Evolutionary conservation across 2,888 invertebrate species (phyloP).

Genomic region (Protophormia terraenovae): DNA sequence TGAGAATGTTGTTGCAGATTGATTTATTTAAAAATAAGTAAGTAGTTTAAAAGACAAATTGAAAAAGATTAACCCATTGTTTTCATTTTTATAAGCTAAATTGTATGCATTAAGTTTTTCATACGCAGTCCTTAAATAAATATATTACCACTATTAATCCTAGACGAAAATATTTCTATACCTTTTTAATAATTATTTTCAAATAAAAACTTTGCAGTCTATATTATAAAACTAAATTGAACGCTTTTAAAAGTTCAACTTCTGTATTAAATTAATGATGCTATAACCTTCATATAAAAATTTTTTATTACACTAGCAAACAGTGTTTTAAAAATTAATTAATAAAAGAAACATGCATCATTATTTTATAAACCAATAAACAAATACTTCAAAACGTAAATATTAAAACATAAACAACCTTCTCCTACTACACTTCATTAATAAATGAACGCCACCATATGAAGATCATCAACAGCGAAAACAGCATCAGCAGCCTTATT

Average conservation of each 20-base stretch:
- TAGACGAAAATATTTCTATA: no score
- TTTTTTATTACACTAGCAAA: conserved; percentile 12
- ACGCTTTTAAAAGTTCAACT: background rate
- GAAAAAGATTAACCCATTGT: no score
- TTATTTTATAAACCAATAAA: conserved; percentile 56
- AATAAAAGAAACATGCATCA: conserved; percentile 37
- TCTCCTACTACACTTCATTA: conserved; percentile 2
- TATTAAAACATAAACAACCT: background rate
- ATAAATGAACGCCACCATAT: conserved; percentile 4
- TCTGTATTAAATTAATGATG: conserved; percentile 6
- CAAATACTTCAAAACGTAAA: background rate
- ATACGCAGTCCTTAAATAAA: no score
- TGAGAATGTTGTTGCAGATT: no score
- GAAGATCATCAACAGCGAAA: conserved; percentile 27
- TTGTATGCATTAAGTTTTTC: no score
- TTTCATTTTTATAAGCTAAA: no score
- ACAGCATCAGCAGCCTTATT: conserved; percentile 38
- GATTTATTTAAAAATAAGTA: no score
- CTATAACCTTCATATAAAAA: conserved; percentile 5
- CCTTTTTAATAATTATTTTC: no score
- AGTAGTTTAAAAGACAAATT: no score
- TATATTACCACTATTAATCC: no score
- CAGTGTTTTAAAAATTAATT: conserved; percentile 41
- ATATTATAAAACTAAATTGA: no score
- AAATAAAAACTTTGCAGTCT: no score